Base-by-base conservation (phyloP, 2,113 vertebrate genomes). In the Perca fluviatilis region DNA sequence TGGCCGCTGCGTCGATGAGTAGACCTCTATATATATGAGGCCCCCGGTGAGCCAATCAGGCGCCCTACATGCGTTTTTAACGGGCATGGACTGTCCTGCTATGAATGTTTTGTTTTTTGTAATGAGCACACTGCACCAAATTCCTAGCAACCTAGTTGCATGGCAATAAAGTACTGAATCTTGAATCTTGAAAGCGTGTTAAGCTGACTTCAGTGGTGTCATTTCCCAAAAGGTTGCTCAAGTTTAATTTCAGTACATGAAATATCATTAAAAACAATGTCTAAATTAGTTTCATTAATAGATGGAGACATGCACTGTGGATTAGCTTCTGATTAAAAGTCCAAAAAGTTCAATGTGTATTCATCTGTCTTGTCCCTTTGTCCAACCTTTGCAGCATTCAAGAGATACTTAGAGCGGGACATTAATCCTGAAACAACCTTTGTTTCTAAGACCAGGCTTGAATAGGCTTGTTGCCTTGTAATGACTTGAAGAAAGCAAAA, bases 171-270 rank as follows among this genome's bases (percentile, higher is more conserved):
- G 40, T 43, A 43, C 11, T 10, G 40, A 43, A 43, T 11, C 40
- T 43, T 43, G 10, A 43, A 43, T 43, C 10, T 30, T 79, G 23
- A 46, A 76, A 82, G 85, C 2, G 11, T 87, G 79, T 54, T 79
- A 71, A 36, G 33, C 16, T 74, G 53, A 62, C 47, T 33, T 65
- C n/a, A 51, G 19, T 54, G 51, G 16, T 69, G 56, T 74, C 25
- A 36, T 73, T 64, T 64, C 19, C 12, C 33, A 16, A 86, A 82
- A 83, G 61, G 61, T 64, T 89, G 67, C 36, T 67, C 46, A 67
- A 57, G 50, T 74, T 4, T 15, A 57, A 66, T 75, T 74, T 69
- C 15, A 62, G 49, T 51, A n/a, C 13, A 62, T 56, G 13, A 57
- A 77, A 79, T 69, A 49, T 15, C 18, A 82, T 79, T 79, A 13